Evolutionary conservation across 2,113 vertebrate genomes (phyloP), one percentile per base, ranked within the genome.

Genomic region (Entomyzon cyanotis): DNA sequence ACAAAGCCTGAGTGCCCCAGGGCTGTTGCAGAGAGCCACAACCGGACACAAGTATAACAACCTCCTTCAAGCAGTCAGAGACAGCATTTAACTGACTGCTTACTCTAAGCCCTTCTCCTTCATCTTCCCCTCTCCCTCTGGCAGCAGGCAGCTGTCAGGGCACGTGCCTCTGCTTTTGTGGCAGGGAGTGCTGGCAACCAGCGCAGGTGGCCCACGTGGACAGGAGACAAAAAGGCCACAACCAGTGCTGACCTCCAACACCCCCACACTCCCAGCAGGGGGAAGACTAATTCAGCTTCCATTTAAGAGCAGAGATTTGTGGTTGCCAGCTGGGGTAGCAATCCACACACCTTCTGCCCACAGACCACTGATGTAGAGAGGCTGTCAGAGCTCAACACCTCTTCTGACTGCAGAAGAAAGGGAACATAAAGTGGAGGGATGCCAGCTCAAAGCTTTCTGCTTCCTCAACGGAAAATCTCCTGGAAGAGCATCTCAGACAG

Each of bases 261-360:
- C 90, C 46, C 73, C 84, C 92, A 89, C 55, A 15, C n/a, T 67
- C 56, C 37, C 71, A 83, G 55, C 71, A 91, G 80, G 56, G 58
- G 73, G 65, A 96, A 91, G 94, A 93, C 79, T 95, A 76, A 94
- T 96, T 94, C 93, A 93, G 89, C 59, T 91, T 47, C 87, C 79
- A 52, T 71, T 95, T 95, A 87, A 90, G 87, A 97, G 67, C 84
- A 78, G 62, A 96, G 90, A 95, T 92, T 84, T 93, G 88, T 52
- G 70, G 86, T 18, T 77, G 47, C 63, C 79, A 93, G 84, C 82
- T 79, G 76, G 13, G 68, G 55, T 9, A 84, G 63, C 64, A 59
- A 62, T 7, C 52, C 2, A 0, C 24, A 22, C 30, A 56, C 39
- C 64, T 92, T 65, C 91, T 85, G 78, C 74, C 84, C 87, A 85